Base-by-base conservation (phyloP, 2,113 vertebrate species). In the Gopherus flavomarginatus region DNA sequence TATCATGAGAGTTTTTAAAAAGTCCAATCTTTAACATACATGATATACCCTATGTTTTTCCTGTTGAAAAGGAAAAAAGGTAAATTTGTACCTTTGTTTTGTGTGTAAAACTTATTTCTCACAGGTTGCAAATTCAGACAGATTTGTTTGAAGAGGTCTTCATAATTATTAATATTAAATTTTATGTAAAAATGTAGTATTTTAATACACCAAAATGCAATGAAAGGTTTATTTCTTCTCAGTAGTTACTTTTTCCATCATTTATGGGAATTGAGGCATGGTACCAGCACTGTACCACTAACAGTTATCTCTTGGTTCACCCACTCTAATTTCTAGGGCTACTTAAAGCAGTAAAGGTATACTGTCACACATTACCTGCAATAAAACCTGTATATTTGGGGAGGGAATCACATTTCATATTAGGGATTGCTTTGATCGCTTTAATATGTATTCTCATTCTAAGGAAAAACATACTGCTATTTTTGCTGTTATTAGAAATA, bases 221-320 rank as follows among this genome's bases (percentile, higher is more conserved):
- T 31, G 1, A 78, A 89, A 90, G 24, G 14, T 12, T 88, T 62
- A 81, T n/a, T 2, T 53, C 75, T 52, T 91, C 86, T 2, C 38
- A 47, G 16, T 79, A 89, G 56, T 80, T 84, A 42, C 3, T 35
- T 85, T 87, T 96, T 78, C 87, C 42, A 78, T 24, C 75, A 47
- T 47, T 47, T 1, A 2, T 86, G 1, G 6, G 27, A 89, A 87
- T 86, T 90, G 5, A 5, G 0, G 0, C 65, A 2, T 38, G 16
- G 12, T 49, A 31, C 38, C 89, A 47, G 1, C 21, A 65, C 29
- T 65, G 69, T 83, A 21, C 2, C 83, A 8, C 87, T 90, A n/a
- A 52, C 90, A 81, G 3, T 2, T 83, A 0, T 88, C 3, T 5
- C 29, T 89, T 87, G 77, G 6, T 93, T 86, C 79, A 90, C 11